Base-by-base conservation (phyloP, 2,797 vertebrate genomes). In the Enteromius fasciolatus region DNA sequence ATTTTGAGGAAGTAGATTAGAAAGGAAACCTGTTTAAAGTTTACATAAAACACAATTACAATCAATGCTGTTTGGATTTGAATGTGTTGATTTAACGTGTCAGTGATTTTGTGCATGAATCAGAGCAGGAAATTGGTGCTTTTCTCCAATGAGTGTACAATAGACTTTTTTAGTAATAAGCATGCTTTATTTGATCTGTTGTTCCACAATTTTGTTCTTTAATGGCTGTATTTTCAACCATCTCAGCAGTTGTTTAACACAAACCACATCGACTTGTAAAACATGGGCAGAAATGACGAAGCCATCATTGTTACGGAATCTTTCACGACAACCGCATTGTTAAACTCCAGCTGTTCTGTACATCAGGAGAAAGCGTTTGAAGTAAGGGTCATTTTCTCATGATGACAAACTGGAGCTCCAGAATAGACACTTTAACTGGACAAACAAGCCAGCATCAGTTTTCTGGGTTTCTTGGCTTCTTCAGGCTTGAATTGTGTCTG, bases 401-500 rank as follows among this genome's bases (percentile, higher is more conserved):
- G 80, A 61, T 80, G 70, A 77, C 82, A 54, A 70, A 83, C 70
- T 15, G 3, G 25, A 76, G 50, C 41, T 28, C 31, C 14, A 31
- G 52, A 63, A 52, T 76, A 66, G 59, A 78, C 12, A 33, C 67
- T 75, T 46, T 57, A 68, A 33, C 66, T 67, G 73, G 25, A 81
- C 59, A 77, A 77, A 61, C 73, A 64, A 61, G 44, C 39, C 31
- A 76, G 67, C 11, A 25, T 8, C 14, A 12, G 23, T 68, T 61
- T 88, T 88, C 90, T n/a, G 90, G 88, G 89, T 90, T 91, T 84
- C 90, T 92, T 93, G 88, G 89, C 89, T 91, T 84, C 90, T 92
- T 93, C 92, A 92, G 90, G 85, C 89, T 90, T 78, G 80, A 68
- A 46, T 80, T 80, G 76, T 81, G 76, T 90, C 91, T 86, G 10